A percentile compares a stretch with the other conserved stretches of the same genome.
Conservation (phyloP, 2,797 vertebrate species). For the Adelosebastes latens region DNA sequence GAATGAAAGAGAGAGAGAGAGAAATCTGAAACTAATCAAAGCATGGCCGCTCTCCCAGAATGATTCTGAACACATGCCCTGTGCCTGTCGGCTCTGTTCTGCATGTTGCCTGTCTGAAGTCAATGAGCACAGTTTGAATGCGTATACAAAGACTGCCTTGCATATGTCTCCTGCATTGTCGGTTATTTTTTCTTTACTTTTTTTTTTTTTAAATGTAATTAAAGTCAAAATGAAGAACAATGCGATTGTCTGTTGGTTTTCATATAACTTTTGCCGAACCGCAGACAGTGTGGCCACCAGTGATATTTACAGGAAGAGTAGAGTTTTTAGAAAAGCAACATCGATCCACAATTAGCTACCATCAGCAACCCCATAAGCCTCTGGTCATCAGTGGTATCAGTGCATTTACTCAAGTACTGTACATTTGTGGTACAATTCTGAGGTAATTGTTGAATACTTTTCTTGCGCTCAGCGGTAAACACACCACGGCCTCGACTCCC, state of each 20-base stretch:
- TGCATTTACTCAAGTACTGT: neutral
- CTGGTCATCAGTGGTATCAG: neutral
- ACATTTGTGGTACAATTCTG: neutral
- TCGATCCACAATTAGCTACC: too few species aligned
- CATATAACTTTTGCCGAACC: neutral
- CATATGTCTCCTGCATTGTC: neutral
- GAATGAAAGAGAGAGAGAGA: conserved; percentile 17
- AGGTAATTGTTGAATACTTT: neutral
- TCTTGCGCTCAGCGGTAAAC: neutral
- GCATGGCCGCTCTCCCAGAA: conserved; percentile 44
- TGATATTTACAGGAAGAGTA: neutral
- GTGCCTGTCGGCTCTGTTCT: conserved; percentile 29
- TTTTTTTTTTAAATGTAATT: neutral
- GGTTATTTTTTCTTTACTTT: neutral
- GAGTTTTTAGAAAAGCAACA: neutral
- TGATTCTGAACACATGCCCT: conserved; percentile 40
- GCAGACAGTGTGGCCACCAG: neutral
- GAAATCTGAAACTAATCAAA: conserved; percentile 67
- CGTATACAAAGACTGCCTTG: neutral
- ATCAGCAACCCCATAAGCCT: neutral
- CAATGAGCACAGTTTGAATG: neutral
- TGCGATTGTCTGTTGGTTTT: neutral
- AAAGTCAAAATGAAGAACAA: neutral
- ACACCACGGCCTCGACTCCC: too few species aligned
- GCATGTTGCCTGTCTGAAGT: conserved; percentile 14